phyloP scores from a whole-genome alignment of 2,797 vertebrate species.

The Neosilurus mollespiculum region DNA sequence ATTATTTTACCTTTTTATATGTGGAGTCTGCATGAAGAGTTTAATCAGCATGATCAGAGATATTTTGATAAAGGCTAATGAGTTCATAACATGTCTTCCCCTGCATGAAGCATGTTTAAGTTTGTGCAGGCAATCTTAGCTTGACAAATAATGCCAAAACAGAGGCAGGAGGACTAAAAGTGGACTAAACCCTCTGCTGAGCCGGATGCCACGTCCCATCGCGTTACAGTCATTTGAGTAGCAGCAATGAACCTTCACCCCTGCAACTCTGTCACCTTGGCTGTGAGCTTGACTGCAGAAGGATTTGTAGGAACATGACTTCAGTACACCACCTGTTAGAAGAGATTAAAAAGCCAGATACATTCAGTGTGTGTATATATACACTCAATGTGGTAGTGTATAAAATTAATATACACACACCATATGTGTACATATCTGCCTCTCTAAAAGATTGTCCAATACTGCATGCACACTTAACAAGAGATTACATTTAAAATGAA shows the following conservation, averaged over 20 bases:
- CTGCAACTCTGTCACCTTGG: constrained; percentile 78
- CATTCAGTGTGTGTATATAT: not conserved
- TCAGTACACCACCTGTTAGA: constrained; percentile 82
- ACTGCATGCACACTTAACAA: not conserved
- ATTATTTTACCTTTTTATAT: not conserved
- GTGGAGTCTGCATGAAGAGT: constrained; percentile 3
- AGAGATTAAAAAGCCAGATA: constrained; percentile 12
- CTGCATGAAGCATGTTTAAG: constrained; percentile 13
- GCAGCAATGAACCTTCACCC: constrained; percentile 85
- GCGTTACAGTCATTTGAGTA: constrained; percentile 84
- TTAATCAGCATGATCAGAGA: constrained; percentile 3
- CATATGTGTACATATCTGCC: not conserved
- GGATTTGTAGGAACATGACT: constrained; percentile 87
- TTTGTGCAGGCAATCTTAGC: constrained; percentile 50
- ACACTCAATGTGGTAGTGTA: not conserved
- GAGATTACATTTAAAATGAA: not conserved
- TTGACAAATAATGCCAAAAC: constrained; percentile 50
- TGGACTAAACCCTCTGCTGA: constrained; percentile 58
- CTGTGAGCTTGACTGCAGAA: constrained; percentile 86
- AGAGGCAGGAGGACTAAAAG: constrained; percentile 65
- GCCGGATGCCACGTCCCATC: constrained; percentile 62
- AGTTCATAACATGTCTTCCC: not conserved
- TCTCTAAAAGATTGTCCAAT: not conserved
- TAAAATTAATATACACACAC: not conserved
- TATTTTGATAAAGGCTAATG: constrained; percentile 20